phyloP scores from a whole-genome alignment of 2,888 invertebrate species.

The Pyrgus malvae region DNA sequence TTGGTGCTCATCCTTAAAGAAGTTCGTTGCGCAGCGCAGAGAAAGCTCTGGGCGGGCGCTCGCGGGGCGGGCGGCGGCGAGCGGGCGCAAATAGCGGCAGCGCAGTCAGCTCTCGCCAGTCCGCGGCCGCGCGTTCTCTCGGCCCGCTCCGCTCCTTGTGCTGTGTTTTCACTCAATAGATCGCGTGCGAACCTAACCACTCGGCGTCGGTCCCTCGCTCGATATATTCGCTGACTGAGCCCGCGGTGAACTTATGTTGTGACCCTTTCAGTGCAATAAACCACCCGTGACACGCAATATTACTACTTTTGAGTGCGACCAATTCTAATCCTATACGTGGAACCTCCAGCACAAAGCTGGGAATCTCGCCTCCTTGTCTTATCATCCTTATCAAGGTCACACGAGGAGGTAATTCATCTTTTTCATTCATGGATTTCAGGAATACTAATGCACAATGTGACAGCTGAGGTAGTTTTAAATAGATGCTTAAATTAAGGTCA shows the following conservation, averaged over 20 bases:
- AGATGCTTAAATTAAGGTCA: constrained; percentile 25
- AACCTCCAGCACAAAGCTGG: constrained; percentile 51
- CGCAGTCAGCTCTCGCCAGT: constrained; percentile 48
- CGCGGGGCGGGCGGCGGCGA: constrained; percentile 42
- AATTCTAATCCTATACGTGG: constrained; percentile 40
- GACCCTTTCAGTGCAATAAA: constrained; percentile 30
- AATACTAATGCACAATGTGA: neutral
- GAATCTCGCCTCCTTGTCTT: constrained; percentile 43
- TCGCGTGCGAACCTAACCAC: constrained; percentile 29
- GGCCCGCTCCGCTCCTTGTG: constrained; percentile 29
- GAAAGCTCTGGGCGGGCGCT: constrained; percentile 70
- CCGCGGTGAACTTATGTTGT: constrained; percentile 27
- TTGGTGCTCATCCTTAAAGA: too few relatives aligned
- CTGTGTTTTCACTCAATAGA: constrained; percentile 25
- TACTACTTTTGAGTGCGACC: constrained; percentile 29
- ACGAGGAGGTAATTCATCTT: constrained; percentile 56
- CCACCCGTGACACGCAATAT: constrained; percentile 15
- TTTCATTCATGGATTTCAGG: constrained; percentile 50
- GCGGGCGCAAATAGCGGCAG: constrained; percentile 72
- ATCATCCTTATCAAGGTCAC: constrained; percentile 59
- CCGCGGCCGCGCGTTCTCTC: constrained; percentile 50
- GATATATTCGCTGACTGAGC: constrained; percentile 27
- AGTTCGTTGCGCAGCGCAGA: constrained; percentile 73
- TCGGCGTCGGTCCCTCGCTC: constrained; percentile 20
- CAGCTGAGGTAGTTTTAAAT: constrained; percentile 19